Base-by-base conservation (phyloP, 2,797 vertebrate species). In the Anguilla marmorata region DNA sequence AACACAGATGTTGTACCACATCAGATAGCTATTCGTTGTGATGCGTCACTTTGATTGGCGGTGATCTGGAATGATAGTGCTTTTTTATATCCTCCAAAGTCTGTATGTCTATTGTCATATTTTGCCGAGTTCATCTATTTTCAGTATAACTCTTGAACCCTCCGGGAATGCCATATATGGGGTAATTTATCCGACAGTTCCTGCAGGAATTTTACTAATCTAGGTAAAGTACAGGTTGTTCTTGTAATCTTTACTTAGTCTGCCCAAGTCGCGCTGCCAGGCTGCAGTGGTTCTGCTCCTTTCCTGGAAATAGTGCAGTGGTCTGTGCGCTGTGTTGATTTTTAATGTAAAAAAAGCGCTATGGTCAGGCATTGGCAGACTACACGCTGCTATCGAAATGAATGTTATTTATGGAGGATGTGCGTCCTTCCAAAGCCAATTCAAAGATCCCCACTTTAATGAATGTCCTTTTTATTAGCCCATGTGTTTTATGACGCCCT, bases 331-430 rank as follows among this genome's bases (percentile, higher is more conserved):
- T 50, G 79, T n/a, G 79, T 50, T 82, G 79, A 82, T 50, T 82
- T 82, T 82, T 48, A 82, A 82, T 50, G 79, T 82, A 9, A 82
- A 50, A 82, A 82, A 48, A 50, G 14, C 66, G 85, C 82, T 85
- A 72, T 86, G 60, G 27, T 86, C 87, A 72, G 76, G 80, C 76
- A 90, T 91, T 91, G 85, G 87, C 89, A 90, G 41, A 74, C 86
- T 88, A 88, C 87, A 85, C 52, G 88, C 91, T 91, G 74, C 33
- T 82, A 86, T 89, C 74, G 90, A 58, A 9, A n/a, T 76, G 14
- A 24, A 89, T 90, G 76, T 92, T 90, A 93, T 94, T 92, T 92
- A 92, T 89, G 90, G 91, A 93, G 90, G 91, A 92, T 88, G 54
- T 87, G 88, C 88, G 91, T 90, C 92, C 89, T 94, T 92, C 89